Evolutionary conservation across 1,140 invertebrate species (phyloP).

Genomic region (Delia radicum): DNA sequence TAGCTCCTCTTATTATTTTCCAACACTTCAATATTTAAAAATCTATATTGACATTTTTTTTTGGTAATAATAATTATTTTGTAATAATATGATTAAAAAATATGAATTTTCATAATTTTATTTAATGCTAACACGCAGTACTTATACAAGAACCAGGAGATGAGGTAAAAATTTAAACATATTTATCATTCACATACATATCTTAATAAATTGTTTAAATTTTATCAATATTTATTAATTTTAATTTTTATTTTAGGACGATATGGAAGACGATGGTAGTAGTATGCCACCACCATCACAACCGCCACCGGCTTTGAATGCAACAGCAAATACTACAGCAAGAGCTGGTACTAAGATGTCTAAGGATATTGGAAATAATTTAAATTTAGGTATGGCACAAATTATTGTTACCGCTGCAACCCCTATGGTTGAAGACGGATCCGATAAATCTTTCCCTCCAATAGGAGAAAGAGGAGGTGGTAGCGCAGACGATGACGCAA

Average conservation of each 20-base stretch:
- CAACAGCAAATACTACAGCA: conserved; percentile 42
- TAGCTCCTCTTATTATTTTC: background rate
- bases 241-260: conserved; percentile 37
- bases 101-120: conserved; percentile 33
- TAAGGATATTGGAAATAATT: conserved; percentile 54
- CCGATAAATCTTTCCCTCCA: conserved; percentile 57
- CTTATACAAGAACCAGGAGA: conserved; percentile 54
- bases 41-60: background rate
- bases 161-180: conserved; percentile 42
- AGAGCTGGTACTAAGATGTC: conserved; percentile 28
- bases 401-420: conserved; percentile 88
- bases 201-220: background rate
- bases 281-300: conserved; percentile 40
- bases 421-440: conserved; percentile 76
- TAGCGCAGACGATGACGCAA: conserved; percentile 36
- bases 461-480: conserved; percentile 44
- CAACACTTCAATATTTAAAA: background rate
- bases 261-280: conserved; percentile 52
- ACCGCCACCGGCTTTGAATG: conserved; percentile 44
- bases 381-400: conserved; percentile 72
- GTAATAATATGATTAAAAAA: background rate
- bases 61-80: background rate
- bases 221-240: conserved; percentile 10
- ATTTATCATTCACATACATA: background rate
- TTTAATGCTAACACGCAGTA: conserved; percentile 48